These are phyloP conservation scores for Halcyon smyrnensis DNA, from an alignment of 2,797 vertebrate genomes.

Conservation along the genomic window DNA sequence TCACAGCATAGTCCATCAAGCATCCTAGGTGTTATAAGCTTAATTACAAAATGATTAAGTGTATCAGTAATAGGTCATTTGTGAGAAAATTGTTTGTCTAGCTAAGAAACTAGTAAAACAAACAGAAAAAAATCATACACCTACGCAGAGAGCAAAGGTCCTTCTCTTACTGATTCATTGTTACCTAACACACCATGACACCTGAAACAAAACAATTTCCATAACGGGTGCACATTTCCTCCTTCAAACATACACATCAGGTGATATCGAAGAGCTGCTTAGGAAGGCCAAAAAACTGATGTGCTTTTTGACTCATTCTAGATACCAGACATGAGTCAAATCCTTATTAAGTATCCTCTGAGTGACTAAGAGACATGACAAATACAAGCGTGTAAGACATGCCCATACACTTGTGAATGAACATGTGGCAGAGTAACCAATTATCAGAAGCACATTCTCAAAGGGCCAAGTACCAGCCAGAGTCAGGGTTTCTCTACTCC, in stretches of 20 bases:
- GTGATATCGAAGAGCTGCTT: neutral
- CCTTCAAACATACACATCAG: neutral
- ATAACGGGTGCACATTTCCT: neutral
- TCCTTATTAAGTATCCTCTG: neutral
- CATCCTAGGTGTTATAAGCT: neutral
- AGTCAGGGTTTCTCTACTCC: accelerated
- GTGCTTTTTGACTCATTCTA: neutral
- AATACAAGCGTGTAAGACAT: neutral
- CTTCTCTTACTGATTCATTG: neutral
- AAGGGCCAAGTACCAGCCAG: neutral
- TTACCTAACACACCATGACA: neutral
- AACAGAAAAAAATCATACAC: neutral
- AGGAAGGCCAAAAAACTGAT: accelerated
- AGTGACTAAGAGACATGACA: neutral
- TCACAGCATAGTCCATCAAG: neutral
- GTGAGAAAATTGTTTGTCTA: neutral
- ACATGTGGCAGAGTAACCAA: accelerated
- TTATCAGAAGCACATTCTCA: neutral
- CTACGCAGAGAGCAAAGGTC: neutral
- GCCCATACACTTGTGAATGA: neutral
- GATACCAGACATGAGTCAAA: neutral
- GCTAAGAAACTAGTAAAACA: neutral
- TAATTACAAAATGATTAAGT: neutral
- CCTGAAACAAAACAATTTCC: neutral
- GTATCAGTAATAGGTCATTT: neutral